Conservation (phyloP, 2,113 vertebrate genomes). For the Urocolius indicus region DNA sequence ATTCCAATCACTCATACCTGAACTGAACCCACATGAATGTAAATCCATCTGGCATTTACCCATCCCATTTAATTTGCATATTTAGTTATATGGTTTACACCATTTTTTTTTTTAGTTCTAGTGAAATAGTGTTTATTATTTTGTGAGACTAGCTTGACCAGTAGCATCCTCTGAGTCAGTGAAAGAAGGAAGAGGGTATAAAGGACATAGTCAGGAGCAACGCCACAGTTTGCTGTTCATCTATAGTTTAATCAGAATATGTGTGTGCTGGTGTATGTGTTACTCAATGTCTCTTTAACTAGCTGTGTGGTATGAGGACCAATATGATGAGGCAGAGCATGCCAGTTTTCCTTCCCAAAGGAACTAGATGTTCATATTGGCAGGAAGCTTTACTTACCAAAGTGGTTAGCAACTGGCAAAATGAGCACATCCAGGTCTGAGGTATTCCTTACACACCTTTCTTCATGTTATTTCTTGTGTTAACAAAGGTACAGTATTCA, state of each 20-base stretch:
- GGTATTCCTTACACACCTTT: constrained; percentile 1
- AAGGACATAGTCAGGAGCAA: background rate
- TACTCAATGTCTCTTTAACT: background rate
- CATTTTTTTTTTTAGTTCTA: background rate
- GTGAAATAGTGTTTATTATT: background rate
- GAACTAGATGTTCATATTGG: constrained; percentile 11
- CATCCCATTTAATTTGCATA: constrained; percentile 22
- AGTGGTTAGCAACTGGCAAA: constrained; percentile 57
- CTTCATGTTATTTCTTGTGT: constrained; percentile 53
- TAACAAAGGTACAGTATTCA: constrained; percentile 1
- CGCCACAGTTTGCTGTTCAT: background rate
- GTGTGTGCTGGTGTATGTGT: background rate
- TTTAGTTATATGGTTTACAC: background rate
- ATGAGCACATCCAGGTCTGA: constrained; percentile 44
- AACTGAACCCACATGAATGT: constrained; percentile 24
- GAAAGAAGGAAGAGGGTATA: background rate
- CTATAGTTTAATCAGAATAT: background rate
- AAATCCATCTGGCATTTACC: constrained; percentile 38
- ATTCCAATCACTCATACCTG: constrained; percentile 35
- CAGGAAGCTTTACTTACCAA: constrained; percentile 72
- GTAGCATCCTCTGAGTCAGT: background rate
- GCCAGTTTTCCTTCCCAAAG: constrained; percentile 37
- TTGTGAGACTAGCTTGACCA: background rate
- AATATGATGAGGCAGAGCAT: background rate
- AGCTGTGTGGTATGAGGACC: background rate